Percentiles rank a stretch among this genome's conserved stretches.
Evolutionary conservation across 2,888 invertebrate genomes (phyloP).

Genomic region (Drosophila anceps): DNA sequence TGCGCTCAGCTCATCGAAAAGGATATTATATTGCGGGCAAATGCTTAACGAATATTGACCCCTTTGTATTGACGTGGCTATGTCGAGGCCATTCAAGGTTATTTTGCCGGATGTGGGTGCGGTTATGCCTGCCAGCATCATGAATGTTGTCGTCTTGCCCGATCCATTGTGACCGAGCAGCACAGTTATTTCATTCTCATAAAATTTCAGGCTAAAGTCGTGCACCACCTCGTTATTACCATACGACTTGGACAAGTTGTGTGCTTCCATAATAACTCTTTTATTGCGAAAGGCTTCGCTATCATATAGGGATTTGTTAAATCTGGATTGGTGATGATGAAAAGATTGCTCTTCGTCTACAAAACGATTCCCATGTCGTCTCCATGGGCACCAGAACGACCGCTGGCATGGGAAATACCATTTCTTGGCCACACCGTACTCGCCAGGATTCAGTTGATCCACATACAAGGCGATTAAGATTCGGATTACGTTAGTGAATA

Average conservation of each 20-base stretch:
- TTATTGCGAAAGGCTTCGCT: conserved; percentile 67
- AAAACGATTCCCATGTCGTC: conserved; percentile 7
- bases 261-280: conserved; percentile 85
- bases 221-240: conserved; percentile 87
- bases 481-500: conserved; percentile 85
- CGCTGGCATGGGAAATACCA: conserved; percentile 91
- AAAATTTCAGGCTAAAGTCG: conserved; percentile 91
- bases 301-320: not conserved
- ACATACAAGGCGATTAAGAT: conserved; percentile 91
- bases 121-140: conserved; percentile 92
- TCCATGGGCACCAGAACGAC: conserved; percentile 86
- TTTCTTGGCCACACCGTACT: conserved; percentile 91
- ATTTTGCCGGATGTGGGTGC: conserved; percentile 89
- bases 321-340: too few relatives aligned
- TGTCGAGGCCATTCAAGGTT: conserved; percentile 89
- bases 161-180: conserved; percentile 92
- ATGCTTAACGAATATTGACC: conserved; percentile 90
- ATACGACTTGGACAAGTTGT: conserved; percentile 88
- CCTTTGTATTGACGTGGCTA: conserved; percentile 86
- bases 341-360: not conserved
- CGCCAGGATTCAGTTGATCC: conserved; percentile 93
- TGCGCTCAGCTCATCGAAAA: conserved; percentile 92
- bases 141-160: conserved; percentile 96
- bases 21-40: conserved; percentile 93
- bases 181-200: conserved; percentile 94